Base-by-base conservation (phyloP, 1,140 invertebrate species). In the Drosophila takahashii region DNA sequence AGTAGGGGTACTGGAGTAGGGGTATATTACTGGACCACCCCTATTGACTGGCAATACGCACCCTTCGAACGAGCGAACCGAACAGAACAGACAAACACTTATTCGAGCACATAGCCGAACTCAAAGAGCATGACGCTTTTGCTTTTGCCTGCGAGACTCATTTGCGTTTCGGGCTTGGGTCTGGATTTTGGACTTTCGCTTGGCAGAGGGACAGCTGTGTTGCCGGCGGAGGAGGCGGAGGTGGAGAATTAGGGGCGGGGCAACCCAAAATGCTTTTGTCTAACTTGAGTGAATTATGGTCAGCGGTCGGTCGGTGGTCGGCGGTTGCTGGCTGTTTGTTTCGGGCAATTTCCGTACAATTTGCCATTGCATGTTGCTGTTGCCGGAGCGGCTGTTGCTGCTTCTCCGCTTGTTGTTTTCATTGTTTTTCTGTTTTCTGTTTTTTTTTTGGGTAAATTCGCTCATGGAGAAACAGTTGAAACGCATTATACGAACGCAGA, bases 231-330 rank as follows among this genome's bases (percentile, higher is more conserved):
- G 45, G 36, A 27, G 27, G 32, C 3, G 26, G 45, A 8, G 42
- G 11, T 16, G 39, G 37, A 22, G 54, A 26, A 34, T 34, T 27
- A 69, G 32, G 39, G 54, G 54, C 32, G 54, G 67, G 54, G 66
- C 61, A 75, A 62, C 84, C 84, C 76, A 47, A 90, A 89, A 89
- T 89, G 84, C 85, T 89, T 89, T 89, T 89, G 84, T 89, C 84
- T 84, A 89, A 89, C 77, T 89, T 89, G 85, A 89, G 84, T 89
- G 84, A 89, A 89, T 89, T 89, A 89, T 89, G 84, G 84, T 84
- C 83, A 77, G 79, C 75, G 83, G 76, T 64, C 56, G 77, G 77
- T 70, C 59, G 73, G 59, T 71, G 65, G 64, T 73, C 64, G 73
- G 57, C 72, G 71, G 72, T 85, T 85, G 72, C 62, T 78, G 81